These are phyloP conservation scores for Nymphalis urticae DNA, from an alignment of 2,888 invertebrate genomes.

Conservation along the genomic window DNA sequence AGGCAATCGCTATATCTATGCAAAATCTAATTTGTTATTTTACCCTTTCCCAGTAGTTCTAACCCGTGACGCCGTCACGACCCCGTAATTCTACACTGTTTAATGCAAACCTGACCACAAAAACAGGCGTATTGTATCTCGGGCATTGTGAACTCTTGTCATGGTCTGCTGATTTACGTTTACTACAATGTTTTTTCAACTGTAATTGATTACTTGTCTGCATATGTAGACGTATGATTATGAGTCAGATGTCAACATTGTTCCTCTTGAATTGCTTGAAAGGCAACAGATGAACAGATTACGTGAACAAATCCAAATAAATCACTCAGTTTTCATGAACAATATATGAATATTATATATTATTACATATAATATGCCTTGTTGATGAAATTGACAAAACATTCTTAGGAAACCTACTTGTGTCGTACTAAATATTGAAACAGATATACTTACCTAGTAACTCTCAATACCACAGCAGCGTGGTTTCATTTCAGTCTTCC, in stretches of 20 bases:
- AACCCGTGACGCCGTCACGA: constrained; percentile 46
- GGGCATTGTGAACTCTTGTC: constrained; percentile 49
- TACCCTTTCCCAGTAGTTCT: constrained; percentile 28
- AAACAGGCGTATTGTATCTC: constrained; percentile 47
- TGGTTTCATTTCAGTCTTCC: too few species aligned
- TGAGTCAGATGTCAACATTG: background rate
- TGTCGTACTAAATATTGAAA: too few species aligned
- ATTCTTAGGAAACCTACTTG: too few species aligned
- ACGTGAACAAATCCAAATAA: too few species aligned
- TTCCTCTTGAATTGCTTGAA: background rate
- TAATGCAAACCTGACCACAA: constrained; percentile 45
- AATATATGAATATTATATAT: too few species aligned
- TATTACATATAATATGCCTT: too few species aligned
- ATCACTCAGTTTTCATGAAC: too few species aligned
- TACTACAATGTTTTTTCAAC: constrained; percentile 24
- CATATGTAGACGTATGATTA: background rate
- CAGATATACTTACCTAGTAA: too few species aligned
- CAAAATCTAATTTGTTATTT: background rate
- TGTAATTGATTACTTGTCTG: constrained; percentile 20
- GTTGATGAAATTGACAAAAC: too few species aligned
- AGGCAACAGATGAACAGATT: too few species aligned
- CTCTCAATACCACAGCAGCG: too few species aligned
- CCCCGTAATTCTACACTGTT: constrained; percentile 52
- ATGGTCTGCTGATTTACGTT: constrained; percentile 56
- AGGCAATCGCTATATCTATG: background rate